Conservation (phyloP, 2,888 invertebrate species). For the Barypeithes pellucidus region DNA sequence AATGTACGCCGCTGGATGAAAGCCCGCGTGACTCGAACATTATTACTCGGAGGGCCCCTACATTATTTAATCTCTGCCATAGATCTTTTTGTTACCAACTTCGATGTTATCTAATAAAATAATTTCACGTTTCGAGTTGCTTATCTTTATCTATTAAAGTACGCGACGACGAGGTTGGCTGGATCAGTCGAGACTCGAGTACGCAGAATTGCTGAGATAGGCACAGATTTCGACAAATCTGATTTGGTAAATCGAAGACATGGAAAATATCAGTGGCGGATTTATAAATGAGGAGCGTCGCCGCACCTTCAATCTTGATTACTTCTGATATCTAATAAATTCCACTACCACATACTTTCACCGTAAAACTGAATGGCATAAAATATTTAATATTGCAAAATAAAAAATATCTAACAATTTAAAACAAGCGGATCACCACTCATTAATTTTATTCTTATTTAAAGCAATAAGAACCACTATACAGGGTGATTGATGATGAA, state of each 20-base stretch:
- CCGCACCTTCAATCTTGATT: no score
- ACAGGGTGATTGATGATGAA: no score
- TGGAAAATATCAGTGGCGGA: no score
- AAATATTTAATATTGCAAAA: no score
- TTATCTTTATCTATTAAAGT: constrained; percentile 13
- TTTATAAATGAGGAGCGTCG: no score
- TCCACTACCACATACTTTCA: no score
- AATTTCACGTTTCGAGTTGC: constrained; percentile 40
- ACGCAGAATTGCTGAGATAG: constrained; percentile 12
- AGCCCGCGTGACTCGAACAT: constrained; percentile 26
- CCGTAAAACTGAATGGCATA: no score
- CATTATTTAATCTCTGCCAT: constrained; percentile 38
- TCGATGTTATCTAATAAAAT: constrained; percentile 45
- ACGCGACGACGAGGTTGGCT: neutral
- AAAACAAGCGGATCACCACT: no score
- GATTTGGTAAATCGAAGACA: neutral
- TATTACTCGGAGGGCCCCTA: constrained; percentile 37
- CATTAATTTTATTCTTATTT: no score
- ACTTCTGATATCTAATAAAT: no score
- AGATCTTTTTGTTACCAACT: constrained; percentile 39
- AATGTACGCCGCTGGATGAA: constrained; percentile 22
- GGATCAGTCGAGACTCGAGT: neutral
- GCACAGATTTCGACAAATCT: neutral
- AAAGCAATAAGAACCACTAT: no score
- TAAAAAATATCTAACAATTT: no score